phyloP scores from a whole-genome alignment of 2,888 invertebrate species.

The Mythimna vitellina region DNA sequence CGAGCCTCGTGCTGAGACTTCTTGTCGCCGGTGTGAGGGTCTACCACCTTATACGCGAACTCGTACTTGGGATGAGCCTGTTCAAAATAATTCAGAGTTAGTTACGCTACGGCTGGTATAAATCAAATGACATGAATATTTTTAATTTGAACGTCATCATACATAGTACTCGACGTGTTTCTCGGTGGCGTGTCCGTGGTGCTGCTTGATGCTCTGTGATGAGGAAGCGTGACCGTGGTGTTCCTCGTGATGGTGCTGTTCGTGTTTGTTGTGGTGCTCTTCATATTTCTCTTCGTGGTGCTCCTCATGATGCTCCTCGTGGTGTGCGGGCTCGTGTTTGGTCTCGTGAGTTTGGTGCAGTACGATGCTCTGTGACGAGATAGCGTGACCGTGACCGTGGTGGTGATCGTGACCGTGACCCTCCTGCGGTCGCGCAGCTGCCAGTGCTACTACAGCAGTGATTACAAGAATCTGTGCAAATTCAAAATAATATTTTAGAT shows the following conservation, averaged over 20 bases:
- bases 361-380: slow-evolving; percentile 74
- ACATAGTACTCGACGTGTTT: slow-evolving; percentile 69
- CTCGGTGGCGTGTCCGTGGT: slow-evolving; percentile 63
- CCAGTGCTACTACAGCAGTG: slow-evolving; percentile 43
- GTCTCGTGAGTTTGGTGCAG: slow-evolving; percentile 67
- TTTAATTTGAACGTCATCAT: slow-evolving; percentile 7
- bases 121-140: background rate
- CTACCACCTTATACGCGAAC: slow-evolving; percentile 85
- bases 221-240: slow-evolving; percentile 54
- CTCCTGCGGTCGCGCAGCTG: slow-evolving; percentile 56
- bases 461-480: slow-evolving; percentile 27
- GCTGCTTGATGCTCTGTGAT: slow-evolving; percentile 68
- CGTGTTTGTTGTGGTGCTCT: slow-evolving; percentile 7
- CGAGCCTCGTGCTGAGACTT: slow-evolving; percentile 87
- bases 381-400: slow-evolving; percentile 52
- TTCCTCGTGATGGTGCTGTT: slow-evolving; percentile 30
- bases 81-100: background rate
- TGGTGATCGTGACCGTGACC: slow-evolving; percentile 39
- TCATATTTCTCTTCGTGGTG: slow-evolving; percentile 9
- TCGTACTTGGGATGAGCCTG: slow-evolving; percentile 84
- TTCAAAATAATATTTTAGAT: background rate
- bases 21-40: slow-evolving; percentile 79
- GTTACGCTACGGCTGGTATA: background rate
- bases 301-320: slow-evolving; percentile 12
- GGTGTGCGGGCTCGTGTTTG: slow-evolving; percentile 24